Base-by-base conservation (phyloP, 2,797 vertebrate genomes). In the Parauchenoglanis punctatus region DNA sequence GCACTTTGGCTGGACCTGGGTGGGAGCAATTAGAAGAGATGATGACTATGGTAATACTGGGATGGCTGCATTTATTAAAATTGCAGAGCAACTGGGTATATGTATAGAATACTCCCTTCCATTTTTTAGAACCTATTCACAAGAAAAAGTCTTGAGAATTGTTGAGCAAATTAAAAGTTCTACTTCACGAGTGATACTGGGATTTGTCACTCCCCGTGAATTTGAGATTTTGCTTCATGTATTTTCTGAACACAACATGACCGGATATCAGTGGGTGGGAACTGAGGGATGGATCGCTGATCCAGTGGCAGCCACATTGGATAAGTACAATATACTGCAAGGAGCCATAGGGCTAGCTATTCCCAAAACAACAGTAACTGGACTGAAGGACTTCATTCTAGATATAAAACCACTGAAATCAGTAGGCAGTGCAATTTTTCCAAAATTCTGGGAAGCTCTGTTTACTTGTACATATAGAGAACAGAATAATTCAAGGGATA, bases 231-330 rank as follows among this genome's bases (percentile, higher is more conserved):
- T 95, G 11, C 85, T 95, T 3, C 87, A 94, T 68, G 89, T 94
- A 87, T 44, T 95, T 86, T 93, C 85, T 75, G 31, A 91, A n/a
- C 81, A 92, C 82, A 95, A 94, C 73, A 90, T 95, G 58, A 95
- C 94, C 2, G 94, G 94, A 18, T 90, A 90, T 2, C 95, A 95
- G 89, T 95, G 95, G 85, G 91, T 95, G 1, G 95, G 94, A 10
- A 94, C 94, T 87, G 94, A 96, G 91, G 94, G 93, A 83, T 95
- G 95, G 94, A 95, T 96, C 83, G 93, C 93, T 25, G 94, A 95
- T 4, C 87, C 94, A 88, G 94, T 93, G 80, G 92, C 95, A 0
- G 90, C 94, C 54, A 94, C 94, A 46, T 92, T 93, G 1, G 93
- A 91, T 40, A 94, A 94, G 87, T 94, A 92, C 7, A 88, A 86